These are phyloP conservation scores for Maccullochella peelii DNA, from an alignment of 2,113 vertebrate species.

Conservation along the genomic window DNA sequence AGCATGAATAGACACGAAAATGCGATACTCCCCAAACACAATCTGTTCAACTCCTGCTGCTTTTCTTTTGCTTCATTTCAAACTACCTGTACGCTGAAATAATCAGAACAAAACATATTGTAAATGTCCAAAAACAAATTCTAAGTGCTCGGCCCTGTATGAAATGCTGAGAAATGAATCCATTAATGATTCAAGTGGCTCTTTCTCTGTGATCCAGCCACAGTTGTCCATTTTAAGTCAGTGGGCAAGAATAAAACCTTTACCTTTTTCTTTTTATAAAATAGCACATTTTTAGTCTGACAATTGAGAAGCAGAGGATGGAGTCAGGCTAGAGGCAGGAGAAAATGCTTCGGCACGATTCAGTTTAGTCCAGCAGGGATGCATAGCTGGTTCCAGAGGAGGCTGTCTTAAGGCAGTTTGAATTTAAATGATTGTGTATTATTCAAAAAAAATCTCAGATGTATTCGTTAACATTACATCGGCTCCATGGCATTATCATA, in stretches of 20 bases:
- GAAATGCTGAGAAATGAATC: not conserved
- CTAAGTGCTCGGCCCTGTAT: not conserved
- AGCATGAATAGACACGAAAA: constrained; percentile 13
- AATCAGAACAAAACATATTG: not conserved
- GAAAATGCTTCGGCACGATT: constrained; percentile 8
- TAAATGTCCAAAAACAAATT: not conserved
- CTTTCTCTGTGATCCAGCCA: not conserved
- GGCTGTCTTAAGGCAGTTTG: not conserved
- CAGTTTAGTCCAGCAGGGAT: constrained; percentile 6
- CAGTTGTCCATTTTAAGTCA: not conserved
- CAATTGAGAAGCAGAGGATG: not conserved
- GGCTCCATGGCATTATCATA: constrained; percentile 20
- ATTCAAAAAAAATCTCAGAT: constrained; percentile 12
- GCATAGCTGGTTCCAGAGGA: constrained; percentile 1
- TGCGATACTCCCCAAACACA: not conserved
- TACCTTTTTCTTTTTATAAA: not conserved
- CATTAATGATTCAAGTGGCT: not conserved
- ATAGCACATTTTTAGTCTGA: not conserved
- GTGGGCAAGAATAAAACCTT: not conserved
- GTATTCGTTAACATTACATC: constrained; percentile 35
- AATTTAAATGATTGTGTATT: constrained; percentile 15
- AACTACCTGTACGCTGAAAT: not conserved
- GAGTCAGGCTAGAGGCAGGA: not conserved
- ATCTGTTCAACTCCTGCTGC: not conserved
- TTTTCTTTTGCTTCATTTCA: not conserved